These are phyloP conservation scores for Leptinotarsa undecemlineata DNA, from an alignment of 1,140 invertebrate species.

Conservation along the genomic window DNA sequence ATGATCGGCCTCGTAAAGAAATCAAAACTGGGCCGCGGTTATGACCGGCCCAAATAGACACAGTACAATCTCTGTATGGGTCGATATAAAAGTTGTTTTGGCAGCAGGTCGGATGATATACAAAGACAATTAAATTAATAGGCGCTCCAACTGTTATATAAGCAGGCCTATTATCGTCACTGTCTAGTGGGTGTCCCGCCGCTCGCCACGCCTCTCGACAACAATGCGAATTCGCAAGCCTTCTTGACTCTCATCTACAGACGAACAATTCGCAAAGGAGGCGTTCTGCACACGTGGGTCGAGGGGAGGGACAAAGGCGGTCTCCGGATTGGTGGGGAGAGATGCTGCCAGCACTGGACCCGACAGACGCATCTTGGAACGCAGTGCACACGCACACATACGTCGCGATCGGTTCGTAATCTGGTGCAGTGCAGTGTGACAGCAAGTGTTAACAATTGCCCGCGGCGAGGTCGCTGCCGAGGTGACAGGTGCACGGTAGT, in stretches of 20 bases:
- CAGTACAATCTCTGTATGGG: conserved; percentile 10
- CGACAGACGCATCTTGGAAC: conserved; percentile 52
- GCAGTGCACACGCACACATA: conserved; percentile 50
- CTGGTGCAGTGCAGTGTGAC: conserved; percentile 34
- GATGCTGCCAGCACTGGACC: conserved; percentile 36
- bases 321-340: conserved; percentile 37
- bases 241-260: conserved; percentile 28
- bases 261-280: conserved; percentile 49
- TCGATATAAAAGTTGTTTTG: conserved; percentile 23
- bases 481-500: conserved; percentile 39
- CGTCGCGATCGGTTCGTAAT: conserved; percentile 26
- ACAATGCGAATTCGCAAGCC: conserved; percentile 49
- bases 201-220: conserved; percentile 46
- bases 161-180: conserved; percentile 45
- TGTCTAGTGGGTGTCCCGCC: conserved; percentile 50
- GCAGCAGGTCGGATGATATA: conserved; percentile 22
- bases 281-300: conserved; percentile 51
- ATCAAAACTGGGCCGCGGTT: background rate
- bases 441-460: conserved; percentile 38
- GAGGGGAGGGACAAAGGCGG: conserved; percentile 44
- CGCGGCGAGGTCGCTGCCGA: conserved; percentile 37
- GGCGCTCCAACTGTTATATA: conserved; percentile 39
- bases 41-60: background rate
- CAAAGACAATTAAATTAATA: conserved; percentile 42
- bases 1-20: too few species aligned